A percentile compares a stretch with the other conserved stretches of the same genome.
phyloP scores from a whole-genome alignment of 1,140 invertebrate species.

The Centruroides vittatus region DNA sequence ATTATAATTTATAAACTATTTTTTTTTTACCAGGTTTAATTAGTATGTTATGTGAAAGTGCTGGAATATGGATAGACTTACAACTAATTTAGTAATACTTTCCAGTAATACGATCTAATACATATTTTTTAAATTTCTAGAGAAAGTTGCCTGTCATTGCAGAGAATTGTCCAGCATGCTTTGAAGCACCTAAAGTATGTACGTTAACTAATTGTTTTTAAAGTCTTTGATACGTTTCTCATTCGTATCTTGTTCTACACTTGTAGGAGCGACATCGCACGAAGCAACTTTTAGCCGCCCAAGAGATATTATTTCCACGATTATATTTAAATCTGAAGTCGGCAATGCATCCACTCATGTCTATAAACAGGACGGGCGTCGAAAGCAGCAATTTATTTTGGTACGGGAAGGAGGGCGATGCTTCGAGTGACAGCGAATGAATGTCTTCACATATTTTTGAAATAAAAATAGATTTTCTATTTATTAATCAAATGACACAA shows the following conservation, averaged over 20 bases:
- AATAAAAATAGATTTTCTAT: no score
- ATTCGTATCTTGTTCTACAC: constrained; percentile 14
- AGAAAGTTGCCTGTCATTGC: constrained; percentile 48
- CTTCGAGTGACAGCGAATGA: no score
- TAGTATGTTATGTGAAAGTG: no score
- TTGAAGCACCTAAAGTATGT: constrained; percentile 43
- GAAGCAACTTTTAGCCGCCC: constrained; percentile 53
- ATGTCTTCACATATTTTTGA: no score
- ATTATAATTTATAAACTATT: no score
- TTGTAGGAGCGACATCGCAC: constrained; percentile 45
- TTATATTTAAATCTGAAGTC: constrained; percentile 50
- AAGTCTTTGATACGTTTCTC: neutral
- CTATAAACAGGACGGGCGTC: constrained; percentile 38
- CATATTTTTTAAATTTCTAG: constrained; percentile 18
- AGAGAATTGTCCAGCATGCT: constrained; percentile 45
- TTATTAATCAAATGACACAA: no score
- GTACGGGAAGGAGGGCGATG: no score
- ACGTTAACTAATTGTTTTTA: neutral
- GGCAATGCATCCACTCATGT: constrained; percentile 53
- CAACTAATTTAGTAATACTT: no score
- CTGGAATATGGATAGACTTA: no score
- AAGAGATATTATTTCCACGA: constrained; percentile 56
- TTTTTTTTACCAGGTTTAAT: no score
- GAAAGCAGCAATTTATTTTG: constrained; percentile 20
- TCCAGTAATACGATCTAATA: no score